These are phyloP conservation scores for Alfaro cultratus DNA, from an alignment of 2,797 vertebrate genomes.

Conservation along the genomic window DNA sequence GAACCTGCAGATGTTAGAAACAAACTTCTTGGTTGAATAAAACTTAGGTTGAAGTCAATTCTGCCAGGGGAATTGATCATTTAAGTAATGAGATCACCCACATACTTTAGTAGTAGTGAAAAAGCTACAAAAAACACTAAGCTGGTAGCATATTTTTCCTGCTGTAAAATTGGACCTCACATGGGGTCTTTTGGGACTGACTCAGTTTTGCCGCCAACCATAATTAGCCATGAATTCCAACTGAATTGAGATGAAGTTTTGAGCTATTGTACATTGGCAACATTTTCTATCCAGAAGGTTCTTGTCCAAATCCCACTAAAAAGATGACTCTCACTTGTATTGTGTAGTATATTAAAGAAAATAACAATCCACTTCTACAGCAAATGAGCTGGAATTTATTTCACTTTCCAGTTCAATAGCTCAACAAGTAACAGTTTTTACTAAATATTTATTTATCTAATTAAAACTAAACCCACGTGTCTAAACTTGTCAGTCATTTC, in stretches of 20 bases:
- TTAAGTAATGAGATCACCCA: background rate
- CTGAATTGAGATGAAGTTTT: background rate
- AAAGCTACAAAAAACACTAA: background rate
- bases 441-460: background rate
- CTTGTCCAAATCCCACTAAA: background rate
- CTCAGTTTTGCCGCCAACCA: background rate
- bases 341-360: background rate
- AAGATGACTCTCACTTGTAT: background rate
- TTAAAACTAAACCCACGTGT: background rate
- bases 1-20: background rate
- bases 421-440: background rate
- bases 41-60: background rate
- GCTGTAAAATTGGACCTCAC: background rate
- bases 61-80: background rate
- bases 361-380: background rate
- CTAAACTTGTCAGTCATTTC: background rate
- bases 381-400: background rate
- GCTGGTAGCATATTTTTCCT: background rate
- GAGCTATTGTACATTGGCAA: background rate
- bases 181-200: slow-evolving; percentile 1
- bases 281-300: background rate
- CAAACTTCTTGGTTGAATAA: background rate
- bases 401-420: background rate
- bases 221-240: background rate
- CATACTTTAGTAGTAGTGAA: background rate